Conservation (phyloP, 1,140 invertebrate species). For the Panulirus ornatus region DNA sequence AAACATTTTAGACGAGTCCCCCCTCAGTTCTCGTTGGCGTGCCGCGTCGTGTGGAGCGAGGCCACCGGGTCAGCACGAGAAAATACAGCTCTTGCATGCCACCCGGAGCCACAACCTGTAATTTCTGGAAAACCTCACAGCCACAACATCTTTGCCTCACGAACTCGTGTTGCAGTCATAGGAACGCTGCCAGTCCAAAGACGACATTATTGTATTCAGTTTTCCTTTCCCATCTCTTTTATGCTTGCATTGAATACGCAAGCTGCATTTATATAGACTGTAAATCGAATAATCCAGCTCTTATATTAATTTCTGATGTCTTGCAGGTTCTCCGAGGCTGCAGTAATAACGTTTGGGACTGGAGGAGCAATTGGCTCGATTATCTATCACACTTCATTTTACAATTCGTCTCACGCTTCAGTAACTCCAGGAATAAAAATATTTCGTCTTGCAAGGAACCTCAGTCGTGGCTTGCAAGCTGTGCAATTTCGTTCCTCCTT, state of each 20-base stretch:
- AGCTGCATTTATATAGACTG: no score
- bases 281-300: no score
- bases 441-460: not conserved
- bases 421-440: not conserved
- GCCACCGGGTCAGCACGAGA: conserved; percentile 18
- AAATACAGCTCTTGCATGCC: conserved; percentile 49
- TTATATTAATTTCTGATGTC: no score
- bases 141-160: conserved; percentile 45
- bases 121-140: conserved; percentile 50
- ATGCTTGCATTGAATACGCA: not conserved
- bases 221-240: conserved; percentile 33
- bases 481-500: not conserved
- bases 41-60: not conserved
- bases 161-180: conserved; percentile 37
- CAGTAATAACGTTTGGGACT: no score
- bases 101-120: conserved; percentile 31
- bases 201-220: conserved; percentile 35
- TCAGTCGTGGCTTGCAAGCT: not conserved
- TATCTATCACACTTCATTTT: not conserved
- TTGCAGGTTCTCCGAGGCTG: no score
- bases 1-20: conserved; percentile 22
- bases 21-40: not conserved
- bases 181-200: not conserved
- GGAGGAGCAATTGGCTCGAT: not conserved
- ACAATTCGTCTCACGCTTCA: conserved; percentile 9